These are phyloP conservation scores for Phycodurus eques DNA, from an alignment of 2,113 vertebrate genomes.

Conservation along the genomic window DNA sequence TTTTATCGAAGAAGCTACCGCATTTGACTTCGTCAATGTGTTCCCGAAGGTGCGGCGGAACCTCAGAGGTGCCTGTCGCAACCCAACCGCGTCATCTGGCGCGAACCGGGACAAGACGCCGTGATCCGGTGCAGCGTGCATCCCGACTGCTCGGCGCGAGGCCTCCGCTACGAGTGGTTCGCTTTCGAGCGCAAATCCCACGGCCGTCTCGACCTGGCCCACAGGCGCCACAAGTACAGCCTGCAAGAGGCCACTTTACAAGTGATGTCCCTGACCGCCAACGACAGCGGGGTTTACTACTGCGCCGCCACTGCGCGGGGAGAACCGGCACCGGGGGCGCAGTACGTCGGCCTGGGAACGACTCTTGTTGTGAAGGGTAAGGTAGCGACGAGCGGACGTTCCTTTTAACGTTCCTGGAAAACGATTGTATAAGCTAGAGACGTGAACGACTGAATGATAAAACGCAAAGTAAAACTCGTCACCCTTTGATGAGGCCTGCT, in stretches of 20 bases:
- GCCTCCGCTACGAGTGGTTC: slow-evolving; percentile 31
- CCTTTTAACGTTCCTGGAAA: background rate
- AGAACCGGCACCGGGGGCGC: background rate
- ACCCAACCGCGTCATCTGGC: background rate
- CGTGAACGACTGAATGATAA: too few relatives aligned
- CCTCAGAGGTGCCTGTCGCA: slow-evolving; percentile 17
- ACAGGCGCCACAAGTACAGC: slow-evolving; percentile 14
- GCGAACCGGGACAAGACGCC: slow-evolving; percentile 6
- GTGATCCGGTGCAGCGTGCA: slow-evolving; percentile 28
- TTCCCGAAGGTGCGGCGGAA: slow-evolving; percentile 18
- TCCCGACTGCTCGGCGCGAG: background rate
- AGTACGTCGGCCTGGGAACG: slow-evolving; percentile 44
- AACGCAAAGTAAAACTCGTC: too few relatives aligned
- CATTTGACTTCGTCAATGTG: background rate
- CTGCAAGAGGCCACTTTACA: slow-evolving; percentile 1
- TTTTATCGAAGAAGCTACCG: background rate
- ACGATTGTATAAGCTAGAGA: too few relatives aligned
- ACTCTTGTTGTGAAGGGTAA: slow-evolving; percentile 59
- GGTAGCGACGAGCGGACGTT: background rate
- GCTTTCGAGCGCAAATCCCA: slow-evolving; percentile 17
- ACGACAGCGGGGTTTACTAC: slow-evolving; percentile 67
- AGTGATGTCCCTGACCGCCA: slow-evolving; percentile 26
- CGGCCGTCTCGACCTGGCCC: rapidly evolving
- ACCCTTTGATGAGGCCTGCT: too few relatives aligned
- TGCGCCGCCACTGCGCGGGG: slow-evolving; percentile 31